phyloP scores from a whole-genome alignment of 2,113 vertebrate genomes.

The Chauna torquata region DNA sequence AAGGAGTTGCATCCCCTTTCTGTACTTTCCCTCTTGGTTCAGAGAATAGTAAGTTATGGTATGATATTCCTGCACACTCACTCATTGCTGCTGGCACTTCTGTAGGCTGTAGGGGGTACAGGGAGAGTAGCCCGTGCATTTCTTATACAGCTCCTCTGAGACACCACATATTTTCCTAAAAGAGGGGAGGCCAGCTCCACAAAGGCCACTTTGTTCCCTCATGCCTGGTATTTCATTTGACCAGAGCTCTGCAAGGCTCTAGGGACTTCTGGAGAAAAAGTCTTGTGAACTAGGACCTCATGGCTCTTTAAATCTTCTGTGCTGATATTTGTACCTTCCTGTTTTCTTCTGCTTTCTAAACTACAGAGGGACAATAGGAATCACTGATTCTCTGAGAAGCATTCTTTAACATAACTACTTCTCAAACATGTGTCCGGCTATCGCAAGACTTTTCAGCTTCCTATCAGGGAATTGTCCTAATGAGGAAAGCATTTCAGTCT shows the following conservation, averaged over 20 bases:
- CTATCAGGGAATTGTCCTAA: neutral
- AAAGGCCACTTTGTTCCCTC: neutral
- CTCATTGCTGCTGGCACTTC: neutral
- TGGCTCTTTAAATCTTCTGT: neutral
- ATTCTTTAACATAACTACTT: neutral
- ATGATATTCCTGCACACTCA: neutral
- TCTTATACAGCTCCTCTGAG: neutral
- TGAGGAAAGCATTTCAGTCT: neutral
- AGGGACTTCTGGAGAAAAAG: neutral
- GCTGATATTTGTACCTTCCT: neutral
- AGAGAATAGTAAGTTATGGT: neutral
- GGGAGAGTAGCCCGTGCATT: neutral
- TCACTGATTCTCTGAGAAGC: neutral
- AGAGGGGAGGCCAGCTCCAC: neutral
- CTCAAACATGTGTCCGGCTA: accelerated
- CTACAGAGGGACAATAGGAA: neutral
- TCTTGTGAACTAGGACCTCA: neutral
- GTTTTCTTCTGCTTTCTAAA: neutral
- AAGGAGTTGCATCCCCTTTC: neutral
- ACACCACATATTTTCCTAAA: neutral
- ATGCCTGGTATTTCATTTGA: neutral
- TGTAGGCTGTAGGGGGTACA: neutral
- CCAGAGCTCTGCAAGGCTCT: neutral
- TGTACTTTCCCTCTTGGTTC: neutral
- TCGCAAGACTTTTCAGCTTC: neutral